These are phyloP conservation scores for Mirza zaza DNA, from an alignment of 2,113 vertebrate species.

Conservation along the genomic window DNA sequence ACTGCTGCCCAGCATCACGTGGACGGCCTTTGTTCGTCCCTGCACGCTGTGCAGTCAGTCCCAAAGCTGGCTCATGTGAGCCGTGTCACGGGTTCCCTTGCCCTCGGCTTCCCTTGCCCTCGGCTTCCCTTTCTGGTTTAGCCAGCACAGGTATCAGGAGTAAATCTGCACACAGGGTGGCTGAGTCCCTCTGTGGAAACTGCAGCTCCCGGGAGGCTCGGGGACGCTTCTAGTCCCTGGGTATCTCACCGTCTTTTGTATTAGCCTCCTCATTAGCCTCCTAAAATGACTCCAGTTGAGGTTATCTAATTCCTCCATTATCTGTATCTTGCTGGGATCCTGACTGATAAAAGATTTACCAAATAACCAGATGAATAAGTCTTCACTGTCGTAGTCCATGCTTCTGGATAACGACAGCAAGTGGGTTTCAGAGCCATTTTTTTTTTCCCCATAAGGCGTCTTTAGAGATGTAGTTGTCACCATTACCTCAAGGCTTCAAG, in stretches of 20 bases:
- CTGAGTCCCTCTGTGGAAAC: not conserved
- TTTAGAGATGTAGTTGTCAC: not conserved
- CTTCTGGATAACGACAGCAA: not conserved
- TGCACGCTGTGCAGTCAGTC: no score
- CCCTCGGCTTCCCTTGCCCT: not conserved
- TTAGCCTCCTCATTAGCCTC: not conserved
- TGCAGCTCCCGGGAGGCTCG: accelerated
- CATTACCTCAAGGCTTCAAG: not conserved
- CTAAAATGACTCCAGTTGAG: not conserved
- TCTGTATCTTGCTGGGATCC: not conserved
- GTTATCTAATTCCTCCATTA: not conserved
- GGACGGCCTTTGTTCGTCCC: not conserved
- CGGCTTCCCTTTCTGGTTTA: not conserved
- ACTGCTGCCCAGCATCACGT: accelerated
- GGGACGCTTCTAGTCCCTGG: not conserved
- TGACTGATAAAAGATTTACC: not conserved
- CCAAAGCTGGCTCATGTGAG: not conserved
- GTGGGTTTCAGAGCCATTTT: not conserved
- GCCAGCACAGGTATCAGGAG: not conserved
- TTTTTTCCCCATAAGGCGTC: not conserved
- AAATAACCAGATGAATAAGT: not conserved
- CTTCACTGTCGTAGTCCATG: no score
- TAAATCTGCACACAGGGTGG: not conserved
- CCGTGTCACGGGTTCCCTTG: not conserved
- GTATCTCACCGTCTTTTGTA: no score